Conservation (phyloP, 2,797 vertebrate genomes). For the Pangasius larnaudii region DNA sequence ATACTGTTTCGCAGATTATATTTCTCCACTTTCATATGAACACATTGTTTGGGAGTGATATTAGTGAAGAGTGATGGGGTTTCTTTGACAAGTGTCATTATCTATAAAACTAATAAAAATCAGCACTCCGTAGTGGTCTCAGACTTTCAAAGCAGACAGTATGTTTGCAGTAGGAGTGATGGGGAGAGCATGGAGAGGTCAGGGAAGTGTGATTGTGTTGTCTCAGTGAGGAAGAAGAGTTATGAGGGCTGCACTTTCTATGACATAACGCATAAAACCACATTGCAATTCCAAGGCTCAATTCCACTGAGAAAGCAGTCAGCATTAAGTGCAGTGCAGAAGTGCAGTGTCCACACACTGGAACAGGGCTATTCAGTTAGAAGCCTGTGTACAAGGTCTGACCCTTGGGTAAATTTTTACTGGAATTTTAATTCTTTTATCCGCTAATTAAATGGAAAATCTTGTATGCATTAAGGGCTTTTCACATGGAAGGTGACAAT, state of each 20-base stretch:
- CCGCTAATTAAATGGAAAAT: not conserved
- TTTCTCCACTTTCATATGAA: not conserved
- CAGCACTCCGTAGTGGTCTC: not conserved
- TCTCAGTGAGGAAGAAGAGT: slow-evolving; percentile 29
- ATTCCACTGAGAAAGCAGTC: slow-evolving; percentile 16
- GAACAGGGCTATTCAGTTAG: not conserved
- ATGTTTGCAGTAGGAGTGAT: slow-evolving; percentile 19
- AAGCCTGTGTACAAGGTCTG: not conserved
- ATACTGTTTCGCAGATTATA: not conserved
- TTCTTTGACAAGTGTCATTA: slow-evolving; percentile 18
- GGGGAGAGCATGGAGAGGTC: slow-evolving; percentile 24
- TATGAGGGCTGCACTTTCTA: slow-evolving; percentile 22
- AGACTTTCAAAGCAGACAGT: slow-evolving; percentile 8
- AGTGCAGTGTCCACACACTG: not conserved
- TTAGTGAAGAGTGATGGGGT: not conserved
- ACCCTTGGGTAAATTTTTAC: no score
- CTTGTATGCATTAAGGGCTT: not conserved
- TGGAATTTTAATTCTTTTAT: not conserved
- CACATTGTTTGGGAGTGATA: not conserved
- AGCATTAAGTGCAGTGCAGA: not conserved
- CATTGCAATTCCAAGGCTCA: slow-evolving; percentile 3
- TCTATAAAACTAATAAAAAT: slow-evolving; percentile 24
- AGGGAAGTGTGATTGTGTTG: slow-evolving; percentile 28
- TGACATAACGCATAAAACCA: slow-evolving; percentile 26
- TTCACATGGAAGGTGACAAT: not conserved